Percentiles rank a stretch among this genome's conserved stretches.
Conservation (phyloP, 2,113 vertebrate species). For the Tenebrosternarchus preto region DNA sequence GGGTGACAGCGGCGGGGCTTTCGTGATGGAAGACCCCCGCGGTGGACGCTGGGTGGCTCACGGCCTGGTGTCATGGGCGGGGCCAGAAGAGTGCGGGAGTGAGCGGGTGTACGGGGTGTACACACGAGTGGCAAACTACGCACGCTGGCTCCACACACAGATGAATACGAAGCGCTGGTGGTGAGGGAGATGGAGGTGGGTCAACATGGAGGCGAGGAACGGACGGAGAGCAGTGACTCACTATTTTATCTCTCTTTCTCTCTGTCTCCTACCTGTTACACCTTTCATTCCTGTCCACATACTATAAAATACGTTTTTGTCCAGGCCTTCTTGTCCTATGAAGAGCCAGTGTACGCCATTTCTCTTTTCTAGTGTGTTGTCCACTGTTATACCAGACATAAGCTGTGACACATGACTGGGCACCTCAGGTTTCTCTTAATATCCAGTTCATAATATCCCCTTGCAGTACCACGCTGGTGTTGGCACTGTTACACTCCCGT, state of each 20-base stretch:
- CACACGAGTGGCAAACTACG: constrained; percentile 87
- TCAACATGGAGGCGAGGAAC: too few species aligned
- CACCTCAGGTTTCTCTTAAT: background rate
- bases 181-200: constrained; percentile 12
- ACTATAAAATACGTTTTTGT: background rate
- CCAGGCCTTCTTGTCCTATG: background rate
- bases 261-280: too few species aligned
- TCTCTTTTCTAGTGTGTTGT: background rate
- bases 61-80: constrained; percentile 94
- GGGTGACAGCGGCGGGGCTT: constrained; percentile 93
- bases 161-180: constrained; percentile 53
- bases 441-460: background rate
- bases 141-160: constrained; percentile 82
- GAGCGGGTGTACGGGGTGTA: constrained; percentile 95
- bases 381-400: background rate
- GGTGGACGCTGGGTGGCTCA: constrained; percentile 84
- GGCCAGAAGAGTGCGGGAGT: constrained; percentile 92
- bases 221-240: too few species aligned
- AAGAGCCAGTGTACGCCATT: background rate
- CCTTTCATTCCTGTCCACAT: background rate
- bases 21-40: constrained; percentile 79
- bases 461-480: too few species aligned
- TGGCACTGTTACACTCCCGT: too few species aligned
- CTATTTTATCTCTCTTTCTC: too few species aligned
- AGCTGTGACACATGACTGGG: background rate